Base-by-base conservation (phyloP, 92 coral and sea anemone species). In the Diadumene lineata region DNA sequence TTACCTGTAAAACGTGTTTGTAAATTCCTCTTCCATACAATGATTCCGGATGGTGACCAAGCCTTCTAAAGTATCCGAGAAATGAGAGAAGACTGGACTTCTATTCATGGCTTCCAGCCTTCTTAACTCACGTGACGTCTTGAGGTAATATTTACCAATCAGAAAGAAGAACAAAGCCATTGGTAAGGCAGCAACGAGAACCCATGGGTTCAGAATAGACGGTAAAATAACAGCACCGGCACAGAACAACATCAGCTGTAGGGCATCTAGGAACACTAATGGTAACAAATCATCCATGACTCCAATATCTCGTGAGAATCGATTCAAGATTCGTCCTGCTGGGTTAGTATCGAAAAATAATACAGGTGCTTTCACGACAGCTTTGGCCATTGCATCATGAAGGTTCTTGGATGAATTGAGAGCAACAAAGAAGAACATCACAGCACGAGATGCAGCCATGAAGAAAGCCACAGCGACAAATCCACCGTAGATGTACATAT, bases 91-190 rank as follows among this genome's bases (percentile, higher is more conserved):
- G 15, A 85, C 85, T 61, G 89, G 67, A 56, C 85, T 76, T 46
- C 89, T 79, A 69, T 80, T 85, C 24, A 79, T 23, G 23, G 83
- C 89, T 60, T 85, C 94, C 24, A 89, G 70, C 78, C 90, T 81
- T 48, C 81, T 77, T 18, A 89, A 77, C 63, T 89, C 87, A 34
- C 89, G 72, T 34, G 86, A 86, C 7, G 94, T 89, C 70, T 77
- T 85, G 27, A 89, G 76, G 34, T 89, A 89, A 64, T 78, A 89
- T 70, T 72, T 82, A 63, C 86, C 85, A 57, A 89, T 76, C 18
- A 67, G 44, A 24, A 81, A 74, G 46, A 89, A 89, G 2, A 65
- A 34, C 26, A 81, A 25, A n/a, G 84, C 57, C 44, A 89, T 75
- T 25, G 87, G 84, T 0, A 89, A 32, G 24, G 86, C 88, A 33